phyloP scores from a whole-genome alignment of 92 coral and sea anemone species.

The Epizoanthus fatuus region DNA sequence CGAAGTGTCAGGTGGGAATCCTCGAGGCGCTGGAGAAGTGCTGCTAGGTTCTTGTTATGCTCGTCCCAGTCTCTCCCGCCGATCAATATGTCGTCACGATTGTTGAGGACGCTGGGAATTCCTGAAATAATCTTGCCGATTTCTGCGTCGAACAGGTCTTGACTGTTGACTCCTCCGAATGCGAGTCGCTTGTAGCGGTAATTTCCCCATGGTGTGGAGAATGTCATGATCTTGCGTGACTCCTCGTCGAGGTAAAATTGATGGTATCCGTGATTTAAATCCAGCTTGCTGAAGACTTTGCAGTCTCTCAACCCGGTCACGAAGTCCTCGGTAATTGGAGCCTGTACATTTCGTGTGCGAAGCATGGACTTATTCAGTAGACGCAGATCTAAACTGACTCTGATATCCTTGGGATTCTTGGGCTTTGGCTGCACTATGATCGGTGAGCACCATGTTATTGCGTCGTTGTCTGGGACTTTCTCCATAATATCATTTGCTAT shows the following conservation, averaged over 20 bases:
- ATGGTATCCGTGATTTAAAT: slow-evolving; percentile 59
- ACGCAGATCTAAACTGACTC: slow-evolving; percentile 48
- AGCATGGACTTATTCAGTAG: slow-evolving; percentile 64
- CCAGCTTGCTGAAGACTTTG: slow-evolving; percentile 50
- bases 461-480: slow-evolving; percentile 41
- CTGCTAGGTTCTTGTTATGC: slow-evolving; percentile 50
- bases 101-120: slow-evolving; percentile 46
- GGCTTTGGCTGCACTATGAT: slow-evolving; percentile 53
- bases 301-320: slow-evolving; percentile 48
- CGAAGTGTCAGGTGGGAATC: slow-evolving; percentile 49
- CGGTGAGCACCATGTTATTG: slow-evolving; percentile 50
- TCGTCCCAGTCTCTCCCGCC: slow-evolving; percentile 60
- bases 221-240: slow-evolving; percentile 58
- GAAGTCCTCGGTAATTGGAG: slow-evolving; percentile 66
- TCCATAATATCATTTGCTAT: slow-evolving; percentile 29
- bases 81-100: slow-evolving; percentile 65
- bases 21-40: slow-evolving; percentile 56
- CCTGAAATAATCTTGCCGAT: slow-evolving; percentile 39
- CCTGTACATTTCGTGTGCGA: slow-evolving; percentile 65
- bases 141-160: slow-evolving; percentile 68
- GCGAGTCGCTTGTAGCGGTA: slow-evolving; percentile 66
- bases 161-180: slow-evolving; percentile 73
- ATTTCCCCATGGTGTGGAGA: slow-evolving; percentile 72
- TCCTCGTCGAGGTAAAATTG: slow-evolving; percentile 42
- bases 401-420: slow-evolving; percentile 46